These are phyloP conservation scores for Chinchilla lanigera DNA, from an alignment of 2,113 vertebrate species.

Conservation along the genomic window DNA sequence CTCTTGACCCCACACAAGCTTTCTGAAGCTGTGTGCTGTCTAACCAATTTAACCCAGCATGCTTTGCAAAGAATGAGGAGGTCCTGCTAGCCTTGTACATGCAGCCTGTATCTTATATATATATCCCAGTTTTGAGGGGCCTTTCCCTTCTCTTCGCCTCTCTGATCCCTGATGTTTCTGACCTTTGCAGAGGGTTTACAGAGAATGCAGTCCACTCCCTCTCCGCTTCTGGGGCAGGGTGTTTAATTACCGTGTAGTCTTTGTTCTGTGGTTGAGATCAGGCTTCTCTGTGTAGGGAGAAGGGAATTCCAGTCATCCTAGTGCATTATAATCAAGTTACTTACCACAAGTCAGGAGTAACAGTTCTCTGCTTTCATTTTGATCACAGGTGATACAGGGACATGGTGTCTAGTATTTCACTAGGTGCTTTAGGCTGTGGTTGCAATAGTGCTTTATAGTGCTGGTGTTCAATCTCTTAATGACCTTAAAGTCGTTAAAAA, in stretches of 20 bases:
- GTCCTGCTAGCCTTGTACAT: background rate
- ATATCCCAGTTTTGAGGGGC: background rate
- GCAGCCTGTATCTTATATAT: background rate
- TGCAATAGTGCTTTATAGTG: background rate
- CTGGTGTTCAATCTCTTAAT: conserved; percentile 23
- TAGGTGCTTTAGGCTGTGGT: background rate
- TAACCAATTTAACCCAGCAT: background rate
- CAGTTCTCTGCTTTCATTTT: conserved; percentile 79
- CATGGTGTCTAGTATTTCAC: conserved; percentile 47
- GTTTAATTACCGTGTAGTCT: conserved; percentile 75
- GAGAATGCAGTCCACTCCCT: conserved; percentile 33
- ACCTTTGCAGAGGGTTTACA: background rate
- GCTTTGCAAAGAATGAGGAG: background rate
- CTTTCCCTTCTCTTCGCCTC: background rate
- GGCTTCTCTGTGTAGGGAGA: conserved; percentile 78
- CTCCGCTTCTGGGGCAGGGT: conserved; percentile 62
- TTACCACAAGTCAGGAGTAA: conserved; percentile 72
- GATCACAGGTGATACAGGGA: conserved; percentile 75
- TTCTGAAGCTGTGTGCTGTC: background rate
- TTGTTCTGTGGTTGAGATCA: conserved; percentile 73
- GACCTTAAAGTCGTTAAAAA: background rate
- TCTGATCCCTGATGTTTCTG: background rate
- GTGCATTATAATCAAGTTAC: conserved; percentile 78
- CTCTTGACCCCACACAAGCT: background rate
- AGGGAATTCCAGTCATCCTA: conserved; percentile 79